Percentiles rank a stretch among this genome's conserved stretches.
Conservation (phyloP, 2,113 vertebrate genomes). For the Ptilonorhynchus violaceus region DNA sequence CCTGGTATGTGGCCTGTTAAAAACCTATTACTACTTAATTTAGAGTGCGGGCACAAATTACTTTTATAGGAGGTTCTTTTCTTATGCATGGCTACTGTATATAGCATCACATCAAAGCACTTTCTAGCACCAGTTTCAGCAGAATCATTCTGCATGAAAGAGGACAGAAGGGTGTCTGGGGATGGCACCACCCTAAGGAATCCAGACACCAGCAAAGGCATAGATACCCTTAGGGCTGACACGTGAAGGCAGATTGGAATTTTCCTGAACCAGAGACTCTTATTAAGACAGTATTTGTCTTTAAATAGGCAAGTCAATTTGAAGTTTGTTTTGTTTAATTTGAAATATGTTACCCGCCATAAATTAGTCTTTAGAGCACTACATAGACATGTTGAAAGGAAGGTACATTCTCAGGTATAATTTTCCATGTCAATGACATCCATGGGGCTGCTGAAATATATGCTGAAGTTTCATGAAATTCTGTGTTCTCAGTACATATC, state of each 20-base stretch:
- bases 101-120: background rate
- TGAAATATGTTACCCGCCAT: background rate
- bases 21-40: background rate
- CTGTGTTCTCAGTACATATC: background rate
- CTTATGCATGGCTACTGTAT: background rate
- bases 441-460: background rate
- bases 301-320: background rate
- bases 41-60: background rate
- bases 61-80: background rate
- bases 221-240: background rate
- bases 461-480: background rate
- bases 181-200: background rate
- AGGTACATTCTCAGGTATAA: background rate
- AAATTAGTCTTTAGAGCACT: background rate
- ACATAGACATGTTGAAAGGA: background rate
- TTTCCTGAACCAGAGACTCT: background rate
- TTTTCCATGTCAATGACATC: background rate
- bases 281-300: background rate
- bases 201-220: background rate
- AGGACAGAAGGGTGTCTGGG: fast-evolving
- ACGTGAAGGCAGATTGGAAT: background rate
- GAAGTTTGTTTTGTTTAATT: background rate
- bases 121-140: background rate
- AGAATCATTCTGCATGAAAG: background rate
- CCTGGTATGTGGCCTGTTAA: background rate